Conservation (phyloP, 1,140 invertebrate species). For the Tenebrio molitor region DNA sequence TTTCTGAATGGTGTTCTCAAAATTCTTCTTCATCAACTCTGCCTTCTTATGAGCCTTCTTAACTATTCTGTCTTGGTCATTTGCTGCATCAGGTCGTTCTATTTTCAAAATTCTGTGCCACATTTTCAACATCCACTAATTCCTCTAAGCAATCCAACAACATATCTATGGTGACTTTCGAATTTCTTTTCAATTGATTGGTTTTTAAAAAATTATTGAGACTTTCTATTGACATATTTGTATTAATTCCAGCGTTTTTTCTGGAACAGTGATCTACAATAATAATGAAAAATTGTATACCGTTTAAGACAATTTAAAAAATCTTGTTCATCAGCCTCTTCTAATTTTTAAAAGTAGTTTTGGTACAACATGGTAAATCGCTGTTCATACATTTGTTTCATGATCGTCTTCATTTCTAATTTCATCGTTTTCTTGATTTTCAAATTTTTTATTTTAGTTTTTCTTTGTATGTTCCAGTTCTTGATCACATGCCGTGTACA, state of each 20-base stretch:
- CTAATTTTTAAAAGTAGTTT: too few relatives aligned
- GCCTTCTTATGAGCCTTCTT: conserved; percentile 17
- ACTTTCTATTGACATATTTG: conserved; percentile 25
- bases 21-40: not conserved
- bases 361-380: too few relatives aligned
- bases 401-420: not conserved
- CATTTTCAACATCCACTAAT: conserved; percentile 22
- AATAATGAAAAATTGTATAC: too few relatives aligned
- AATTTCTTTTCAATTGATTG: conserved; percentile 21
- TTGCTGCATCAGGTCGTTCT: too few relatives aligned
- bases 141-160: conserved; percentile 23
- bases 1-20: not conserved
- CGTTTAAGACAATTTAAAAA: not conserved
- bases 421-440: not conserved
- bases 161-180: conserved; percentile 8
- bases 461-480: not conserved
- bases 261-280: conserved; percentile 37
- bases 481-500: conserved; percentile 47
- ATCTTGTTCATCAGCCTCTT: too few relatives aligned
- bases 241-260: conserved; percentile 34
- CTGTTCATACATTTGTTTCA: too few relatives aligned
- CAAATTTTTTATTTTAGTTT: conserved; percentile 25
- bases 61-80: conserved; percentile 26
- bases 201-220: conserved; percentile 41
- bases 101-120: too few relatives aligned